A percentile compares a stretch with the other conserved stretches of the same genome.
These are phyloP conservation scores for Dreissena rostriformis DNA, from an alignment of 1,140 invertebrate genomes.

Conservation along the genomic window DNA sequence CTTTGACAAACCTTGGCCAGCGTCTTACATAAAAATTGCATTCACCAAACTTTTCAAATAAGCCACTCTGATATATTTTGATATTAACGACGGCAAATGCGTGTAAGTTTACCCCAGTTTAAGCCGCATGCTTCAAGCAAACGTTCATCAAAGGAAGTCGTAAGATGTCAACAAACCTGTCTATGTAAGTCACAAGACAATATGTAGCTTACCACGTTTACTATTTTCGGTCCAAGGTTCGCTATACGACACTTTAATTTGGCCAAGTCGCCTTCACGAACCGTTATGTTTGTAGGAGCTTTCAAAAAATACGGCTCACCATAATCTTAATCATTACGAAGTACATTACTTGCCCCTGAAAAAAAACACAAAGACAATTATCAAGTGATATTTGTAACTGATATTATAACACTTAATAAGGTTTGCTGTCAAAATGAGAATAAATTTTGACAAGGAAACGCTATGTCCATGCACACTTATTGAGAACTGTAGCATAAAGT, in stretches of 20 bases:
- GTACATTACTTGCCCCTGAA: conserved; percentile 29
- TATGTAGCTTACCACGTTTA: conserved; percentile 60
- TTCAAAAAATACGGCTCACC: conserved; percentile 45
- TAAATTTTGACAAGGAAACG: background rate
- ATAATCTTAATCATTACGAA: background rate
- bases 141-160: background rate
- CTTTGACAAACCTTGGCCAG: too few species aligned
- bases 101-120: too few species aligned
- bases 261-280: conserved; percentile 55
- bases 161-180: background rate
- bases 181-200: conserved; percentile 50
- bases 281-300: conserved; percentile 50
- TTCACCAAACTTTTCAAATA: too few species aligned
- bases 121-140: too few species aligned
- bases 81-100: too few species aligned
- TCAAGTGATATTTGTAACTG: background rate
- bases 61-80: too few species aligned
- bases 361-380: background rate
- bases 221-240: conserved; percentile 62
- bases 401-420: background rate
- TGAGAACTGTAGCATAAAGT: too few species aligned
- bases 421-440: background rate
- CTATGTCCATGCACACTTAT: too few species aligned
- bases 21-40: too few species aligned
- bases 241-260: conserved; percentile 56